Base-by-base conservation (phyloP, 2,113 vertebrate genomes). In the Thryonomys swinderianus region DNA sequence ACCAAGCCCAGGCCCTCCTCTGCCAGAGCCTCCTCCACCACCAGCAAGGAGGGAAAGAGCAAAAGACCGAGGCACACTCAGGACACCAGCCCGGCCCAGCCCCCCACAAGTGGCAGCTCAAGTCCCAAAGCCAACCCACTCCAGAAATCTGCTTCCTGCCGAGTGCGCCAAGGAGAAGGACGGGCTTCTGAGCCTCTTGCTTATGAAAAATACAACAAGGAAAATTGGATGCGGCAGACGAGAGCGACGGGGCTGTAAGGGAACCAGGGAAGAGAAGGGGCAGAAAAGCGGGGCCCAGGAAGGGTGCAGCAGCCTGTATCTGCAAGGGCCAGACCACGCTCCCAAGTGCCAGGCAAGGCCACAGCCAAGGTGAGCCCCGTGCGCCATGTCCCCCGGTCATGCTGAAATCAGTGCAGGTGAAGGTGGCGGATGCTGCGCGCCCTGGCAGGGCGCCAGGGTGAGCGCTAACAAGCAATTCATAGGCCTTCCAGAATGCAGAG, bases 141-240 rank as follows among this genome's bases (percentile, higher is more conserved):
- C 53, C 59, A 84, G 94, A 94, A 79, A 88, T n/a, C 92, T 71
- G 85, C 59, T 67, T 90, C 66, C 85, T 53, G 67, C 51, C 3
- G 34, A 84, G 82, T 0, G 3, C 17, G 10, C 80, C 87, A 55
- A 71, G 86, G 88, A 96, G 66, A 93, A 88, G 42, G 78, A 85
- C 0, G 0, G 69, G 57, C 89, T 57, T 64, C 88, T 2, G 80
- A 96, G 90, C 67, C 62, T 86, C 0, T 0, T 0, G 23, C 89
- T 96, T 93, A 97, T 88, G 94, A 91, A 91, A 97, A 97, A 95
- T 76, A 96, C 83, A 96, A 94, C 86, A 94, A 80, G 95, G 79
- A 95, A 93, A 71, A 91, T 27, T 64, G 69, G 57, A 94, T 85
- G 92, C 12, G 0, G 88, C 92, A 85, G 61, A 51, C n/a, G 2